Conservation (phyloP, 2,888 invertebrate species). For the Atethmia centrago region DNA sequence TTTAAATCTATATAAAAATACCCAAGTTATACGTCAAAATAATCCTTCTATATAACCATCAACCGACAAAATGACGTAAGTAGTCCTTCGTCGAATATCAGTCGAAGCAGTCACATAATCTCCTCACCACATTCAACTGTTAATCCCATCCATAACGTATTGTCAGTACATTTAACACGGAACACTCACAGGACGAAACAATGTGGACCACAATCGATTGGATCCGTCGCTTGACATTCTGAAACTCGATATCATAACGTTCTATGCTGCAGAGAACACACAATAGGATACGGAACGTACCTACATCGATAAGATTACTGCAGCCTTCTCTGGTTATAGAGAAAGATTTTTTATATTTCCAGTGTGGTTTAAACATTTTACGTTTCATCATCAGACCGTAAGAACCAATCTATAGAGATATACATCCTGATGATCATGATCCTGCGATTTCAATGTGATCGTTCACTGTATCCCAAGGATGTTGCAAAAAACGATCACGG, state of each 20-base stretch:
- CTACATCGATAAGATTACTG: constrained; percentile 21
- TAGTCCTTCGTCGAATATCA: background rate
- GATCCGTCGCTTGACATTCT: constrained; percentile 20
- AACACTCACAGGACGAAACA: constrained; percentile 33
- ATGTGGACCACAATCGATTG: constrained; percentile 44
- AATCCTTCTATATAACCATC: too few relatives aligned
- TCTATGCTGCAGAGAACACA: constrained; percentile 16
- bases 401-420: too few relatives aligned
- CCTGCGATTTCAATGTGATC: too few relatives aligned
- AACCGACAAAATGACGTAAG: background rate
- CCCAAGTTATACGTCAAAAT: too few relatives aligned
- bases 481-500: too few relatives aligned
- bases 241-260: constrained; percentile 52
- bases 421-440: too few relatives aligned
- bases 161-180: constrained; percentile 7
- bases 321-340: background rate
- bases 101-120: background rate
- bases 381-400: too few relatives aligned
- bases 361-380: background rate
- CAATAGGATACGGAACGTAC: constrained; percentile 29
- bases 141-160: constrained; percentile 20
- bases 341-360: background rate
- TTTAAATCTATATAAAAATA: background rate
- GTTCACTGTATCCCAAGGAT: too few relatives aligned
- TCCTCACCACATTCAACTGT: constrained; percentile 10